phyloP scores from a whole-genome alignment of 2,888 invertebrate genomes.

The Hipparchia semele region DNA sequence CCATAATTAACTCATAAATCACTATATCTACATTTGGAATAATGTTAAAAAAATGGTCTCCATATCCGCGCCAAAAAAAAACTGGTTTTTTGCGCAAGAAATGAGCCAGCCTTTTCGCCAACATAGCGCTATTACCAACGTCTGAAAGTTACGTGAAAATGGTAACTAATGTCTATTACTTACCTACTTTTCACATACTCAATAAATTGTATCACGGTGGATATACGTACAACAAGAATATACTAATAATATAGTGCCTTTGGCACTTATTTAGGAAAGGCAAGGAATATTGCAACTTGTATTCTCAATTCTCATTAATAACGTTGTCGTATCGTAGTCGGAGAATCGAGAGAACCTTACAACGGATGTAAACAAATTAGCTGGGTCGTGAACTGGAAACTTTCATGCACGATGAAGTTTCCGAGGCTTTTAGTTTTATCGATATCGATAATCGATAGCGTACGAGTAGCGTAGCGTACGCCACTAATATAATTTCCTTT shows the following conservation, averaged over 20 bases:
- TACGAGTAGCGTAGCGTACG: neutral
- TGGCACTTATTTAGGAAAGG: neutral
- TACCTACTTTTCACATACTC: too few relatives aligned
- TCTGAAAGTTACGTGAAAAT: too few relatives aligned
- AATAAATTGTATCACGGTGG: neutral
- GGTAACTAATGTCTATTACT: too few relatives aligned
- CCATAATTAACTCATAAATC: too few relatives aligned
- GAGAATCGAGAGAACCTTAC: constrained; percentile 47
- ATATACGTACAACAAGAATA: neutral
- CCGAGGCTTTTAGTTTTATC: constrained; percentile 10
- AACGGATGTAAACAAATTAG: constrained; percentile 59
- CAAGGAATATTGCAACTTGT: neutral
- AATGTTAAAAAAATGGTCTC: too few relatives aligned
- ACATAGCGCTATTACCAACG: too few relatives aligned
- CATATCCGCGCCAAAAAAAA: too few relatives aligned
- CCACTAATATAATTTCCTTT: neutral
- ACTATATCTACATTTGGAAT: too few relatives aligned
- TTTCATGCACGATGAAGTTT: constrained; percentile 26
- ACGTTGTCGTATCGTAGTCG: constrained; percentile 40
- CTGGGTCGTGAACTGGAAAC: constrained; percentile 7
- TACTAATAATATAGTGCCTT: neutral
- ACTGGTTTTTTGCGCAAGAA: too few relatives aligned
- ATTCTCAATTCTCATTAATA: neutral
- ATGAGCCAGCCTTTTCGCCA: too few relatives aligned
- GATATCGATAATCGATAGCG: constrained; percentile 18